Percentiles rank a stretch among this genome's conserved stretches.
Evolutionary conservation across 2,113 vertebrate species (phyloP).

Genomic region (Octodon degus): DNA sequence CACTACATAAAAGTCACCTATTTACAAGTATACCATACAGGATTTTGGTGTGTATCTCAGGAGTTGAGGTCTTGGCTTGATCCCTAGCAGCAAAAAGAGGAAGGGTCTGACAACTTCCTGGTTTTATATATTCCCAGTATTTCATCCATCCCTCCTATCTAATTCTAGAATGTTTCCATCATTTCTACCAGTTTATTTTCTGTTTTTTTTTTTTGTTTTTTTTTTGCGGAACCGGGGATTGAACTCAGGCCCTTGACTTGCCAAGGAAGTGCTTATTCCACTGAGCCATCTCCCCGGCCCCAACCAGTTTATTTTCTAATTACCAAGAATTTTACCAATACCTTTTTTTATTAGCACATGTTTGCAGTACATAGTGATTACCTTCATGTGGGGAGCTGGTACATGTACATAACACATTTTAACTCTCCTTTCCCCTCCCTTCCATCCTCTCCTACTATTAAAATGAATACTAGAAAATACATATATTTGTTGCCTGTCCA

Average conservation of each 20-base stretch:
- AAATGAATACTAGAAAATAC: conserved; percentile 20
- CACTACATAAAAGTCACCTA: background rate
- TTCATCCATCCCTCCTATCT: background rate
- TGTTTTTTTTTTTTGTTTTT: no score
- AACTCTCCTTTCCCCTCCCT: background rate
- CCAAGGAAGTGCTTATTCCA: no score
- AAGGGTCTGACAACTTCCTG: background rate
- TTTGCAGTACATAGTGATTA: background rate
- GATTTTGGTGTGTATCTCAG: background rate
- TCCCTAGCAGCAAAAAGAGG: background rate
- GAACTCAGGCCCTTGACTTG: no score
- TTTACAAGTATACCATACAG: background rate
- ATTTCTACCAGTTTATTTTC: background rate
- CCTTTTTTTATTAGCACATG: background rate
- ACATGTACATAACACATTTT: background rate
- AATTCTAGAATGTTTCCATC: conserved; percentile 2
- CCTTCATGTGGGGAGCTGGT: background rate
- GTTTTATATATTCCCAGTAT: background rate
- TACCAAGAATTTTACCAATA: background rate
- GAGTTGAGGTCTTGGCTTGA: background rate
- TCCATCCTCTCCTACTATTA: background rate
- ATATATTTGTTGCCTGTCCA: background rate
- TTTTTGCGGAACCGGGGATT: no score
- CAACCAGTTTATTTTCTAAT: conserved; percentile 16
- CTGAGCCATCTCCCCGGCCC: no score